Conservation (phyloP, 2,888 invertebrate species). For the Diploptera punctata region DNA sequence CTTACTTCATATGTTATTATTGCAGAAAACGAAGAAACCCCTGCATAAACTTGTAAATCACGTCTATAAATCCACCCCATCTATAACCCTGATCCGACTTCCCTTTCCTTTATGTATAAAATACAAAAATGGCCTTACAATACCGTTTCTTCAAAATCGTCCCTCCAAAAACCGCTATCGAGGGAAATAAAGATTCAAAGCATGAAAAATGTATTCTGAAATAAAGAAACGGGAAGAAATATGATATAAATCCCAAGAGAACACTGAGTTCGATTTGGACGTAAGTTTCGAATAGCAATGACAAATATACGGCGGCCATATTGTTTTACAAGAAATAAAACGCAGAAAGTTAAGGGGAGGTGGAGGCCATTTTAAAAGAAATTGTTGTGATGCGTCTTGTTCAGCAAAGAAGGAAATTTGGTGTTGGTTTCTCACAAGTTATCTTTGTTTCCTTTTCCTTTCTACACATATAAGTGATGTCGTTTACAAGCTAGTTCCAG, state of each 20-base stretch:
- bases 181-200: constrained; percentile 38
- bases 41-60: too few relatives aligned
- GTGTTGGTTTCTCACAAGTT: neutral
- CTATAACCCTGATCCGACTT: neutral
- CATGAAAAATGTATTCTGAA: constrained; percentile 35
- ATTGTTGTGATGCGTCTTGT: neutral
- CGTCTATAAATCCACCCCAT: too few relatives aligned
- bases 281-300: constrained; percentile 30
- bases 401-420: neutral
- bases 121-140: constrained; percentile 13
- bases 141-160: constrained; percentile 5
- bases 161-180: constrained; percentile 31
- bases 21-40: too few relatives aligned
- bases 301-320: constrained; percentile 27
- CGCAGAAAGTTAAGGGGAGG: neutral
- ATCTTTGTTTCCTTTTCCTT: neutral
- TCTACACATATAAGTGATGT: neutral
- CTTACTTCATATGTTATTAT: too few relatives aligned
- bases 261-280: constrained; percentile 6
- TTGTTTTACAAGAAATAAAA: constrained; percentile 1
- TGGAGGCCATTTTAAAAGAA: neutral
- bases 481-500: neutral
- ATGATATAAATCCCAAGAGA: neutral
- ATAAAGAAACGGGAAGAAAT: neutral
- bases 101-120: constrained; percentile 15